phyloP scores from a whole-genome alignment of 2,888 invertebrate species.

The Drosophila koepferae region DNA sequence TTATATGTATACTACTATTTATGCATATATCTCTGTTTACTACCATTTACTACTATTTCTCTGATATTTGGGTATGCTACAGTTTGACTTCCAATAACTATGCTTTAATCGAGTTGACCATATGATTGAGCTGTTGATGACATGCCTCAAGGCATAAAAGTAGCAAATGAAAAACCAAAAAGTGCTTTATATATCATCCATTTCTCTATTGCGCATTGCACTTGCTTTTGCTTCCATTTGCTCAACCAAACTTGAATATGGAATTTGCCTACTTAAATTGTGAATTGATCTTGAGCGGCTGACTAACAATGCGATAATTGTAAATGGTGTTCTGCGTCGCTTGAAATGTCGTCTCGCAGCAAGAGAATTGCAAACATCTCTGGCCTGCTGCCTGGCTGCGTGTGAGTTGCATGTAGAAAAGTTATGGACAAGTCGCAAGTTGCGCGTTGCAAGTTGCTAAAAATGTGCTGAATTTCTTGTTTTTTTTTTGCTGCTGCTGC shows the following conservation, averaged over 20 bases:
- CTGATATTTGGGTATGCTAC: no score
- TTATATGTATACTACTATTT: neutral
- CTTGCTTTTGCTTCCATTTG: no score
- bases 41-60: neutral
- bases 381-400: conserved; percentile 6
- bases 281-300: conserved; percentile 1
- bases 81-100: no score
- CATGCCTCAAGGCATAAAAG: no score
- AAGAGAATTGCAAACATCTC: neutral
- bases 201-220: neutral
- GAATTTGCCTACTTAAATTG: conserved; percentile 7
- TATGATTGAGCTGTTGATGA: no score
- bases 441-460: conserved; percentile 43
- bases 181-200: neutral
- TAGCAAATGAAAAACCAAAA: neutral
- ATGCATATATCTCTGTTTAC: neutral
- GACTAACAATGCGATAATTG: conserved; percentile 58
- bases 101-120: no score
- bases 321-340: conserved; percentile 25
- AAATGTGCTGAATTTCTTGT: conserved; percentile 40
- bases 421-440: conserved; percentile 50
- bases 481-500: conserved; percentile 5
- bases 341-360: conserved; percentile 8
- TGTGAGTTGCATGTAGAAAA: conserved; percentile 35
- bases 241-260: no score